Conservation (phyloP, 2,113 vertebrate genomes). For the Sigmodon hispidus region DNA sequence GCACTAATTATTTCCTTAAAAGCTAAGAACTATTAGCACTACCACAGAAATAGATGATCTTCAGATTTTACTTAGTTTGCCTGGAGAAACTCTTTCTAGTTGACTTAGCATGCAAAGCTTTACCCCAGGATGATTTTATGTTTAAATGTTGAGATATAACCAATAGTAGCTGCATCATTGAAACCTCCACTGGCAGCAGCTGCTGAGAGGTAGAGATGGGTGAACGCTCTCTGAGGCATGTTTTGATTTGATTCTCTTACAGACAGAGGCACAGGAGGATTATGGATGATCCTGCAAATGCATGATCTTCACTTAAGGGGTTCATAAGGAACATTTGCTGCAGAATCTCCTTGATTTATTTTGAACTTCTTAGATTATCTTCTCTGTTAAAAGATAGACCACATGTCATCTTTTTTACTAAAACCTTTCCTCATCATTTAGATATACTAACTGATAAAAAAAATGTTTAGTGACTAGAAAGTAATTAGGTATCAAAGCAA, state of each 20-base stretch:
- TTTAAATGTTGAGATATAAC: conserved; percentile 42
- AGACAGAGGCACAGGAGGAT: not conserved
- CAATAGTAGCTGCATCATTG: conserved; percentile 5
- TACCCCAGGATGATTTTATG: not conserved
- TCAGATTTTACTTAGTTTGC: conserved; percentile 35
- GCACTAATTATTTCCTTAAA: conserved; percentile 63
- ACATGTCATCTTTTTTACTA: not conserved
- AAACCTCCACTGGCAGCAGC: not conserved
- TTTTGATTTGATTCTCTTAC: not conserved
- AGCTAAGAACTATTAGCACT: conserved; percentile 56
- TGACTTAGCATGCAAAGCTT: conserved; percentile 16
- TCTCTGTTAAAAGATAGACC: conserved; percentile 41
- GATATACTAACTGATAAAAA: not conserved
- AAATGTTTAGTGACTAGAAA: not conserved
- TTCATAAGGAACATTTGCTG: conserved; percentile 12
- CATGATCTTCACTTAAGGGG: not conserved
- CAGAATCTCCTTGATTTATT: not conserved
- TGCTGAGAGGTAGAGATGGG: not conserved
- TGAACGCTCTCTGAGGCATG: conserved; percentile 8
- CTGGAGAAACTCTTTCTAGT: conserved; percentile 47
- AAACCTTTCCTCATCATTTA: not conserved
- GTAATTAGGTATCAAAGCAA: not conserved
- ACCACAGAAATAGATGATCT: conserved; percentile 1
- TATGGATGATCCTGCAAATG: not conserved
- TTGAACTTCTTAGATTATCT: not conserved